These are phyloP conservation scores for Baronia brevicornis DNA, from an alignment of 2,888 invertebrate species.

Conservation along the genomic window DNA sequence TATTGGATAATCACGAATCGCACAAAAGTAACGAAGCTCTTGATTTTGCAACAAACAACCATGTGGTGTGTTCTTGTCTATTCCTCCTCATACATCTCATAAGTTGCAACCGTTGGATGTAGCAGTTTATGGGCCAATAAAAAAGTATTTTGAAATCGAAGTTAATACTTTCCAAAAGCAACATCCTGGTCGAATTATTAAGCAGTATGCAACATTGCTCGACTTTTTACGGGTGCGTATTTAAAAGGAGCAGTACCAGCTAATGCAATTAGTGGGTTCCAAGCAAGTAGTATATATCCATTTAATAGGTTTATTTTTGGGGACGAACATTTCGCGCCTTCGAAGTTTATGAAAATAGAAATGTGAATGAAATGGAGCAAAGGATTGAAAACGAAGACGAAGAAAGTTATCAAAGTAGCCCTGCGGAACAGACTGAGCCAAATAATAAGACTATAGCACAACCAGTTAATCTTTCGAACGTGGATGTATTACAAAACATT, in stretches of 20 bases:
- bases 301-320: too few relatives aligned
- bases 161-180: constrained; percentile 16
- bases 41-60: constrained; percentile 22
- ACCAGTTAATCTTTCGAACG: too few relatives aligned
- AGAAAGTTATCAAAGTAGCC: too few relatives aligned
- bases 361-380: too few relatives aligned
- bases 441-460: too few relatives aligned
- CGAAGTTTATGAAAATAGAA: too few relatives aligned
- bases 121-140: constrained; percentile 24
- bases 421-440: too few relatives aligned
- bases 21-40: constrained; percentile 26
- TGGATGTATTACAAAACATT: too few relatives aligned
- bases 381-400: too few relatives aligned
- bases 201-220: constrained; percentile 16
- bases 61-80: constrained; percentile 24
- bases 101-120: constrained; percentile 15
- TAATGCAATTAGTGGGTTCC: constrained; percentile 15
- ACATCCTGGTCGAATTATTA: constrained; percentile 22
- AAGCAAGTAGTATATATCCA: constrained; percentile 21
- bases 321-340: too few relatives aligned
- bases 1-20: constrained; percentile 27
- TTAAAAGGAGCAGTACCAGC: constrained; percentile 16
- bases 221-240: constrained; percentile 19
- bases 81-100: constrained; percentile 18
- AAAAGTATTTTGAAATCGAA: constrained; percentile 21